Evolutionary conservation across 2,888 invertebrate species (phyloP).

Genomic region (Cyaniris semiargus): DNA sequence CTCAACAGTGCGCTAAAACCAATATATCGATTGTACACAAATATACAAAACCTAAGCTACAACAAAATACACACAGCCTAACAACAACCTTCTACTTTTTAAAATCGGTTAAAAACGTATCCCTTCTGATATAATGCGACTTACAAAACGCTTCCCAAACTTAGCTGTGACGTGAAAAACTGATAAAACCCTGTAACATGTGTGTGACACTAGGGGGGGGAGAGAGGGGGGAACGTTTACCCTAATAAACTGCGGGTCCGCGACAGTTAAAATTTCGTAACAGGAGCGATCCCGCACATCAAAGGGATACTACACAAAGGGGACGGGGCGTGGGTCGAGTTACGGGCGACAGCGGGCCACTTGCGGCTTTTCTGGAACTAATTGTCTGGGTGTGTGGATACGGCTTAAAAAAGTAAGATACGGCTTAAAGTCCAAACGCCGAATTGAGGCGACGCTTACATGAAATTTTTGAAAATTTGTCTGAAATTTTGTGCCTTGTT

Average conservation of each 20-base stretch:
- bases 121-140: neutral
- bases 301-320: conserved; percentile 41
- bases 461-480: no score
- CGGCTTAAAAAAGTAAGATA: neutral
- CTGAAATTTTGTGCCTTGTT: no score
- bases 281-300: conserved; percentile 39
- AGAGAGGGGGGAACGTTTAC: conserved; percentile 24
- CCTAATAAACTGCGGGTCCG: conserved; percentile 33
- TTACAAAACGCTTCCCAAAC: neutral
- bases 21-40: no score
- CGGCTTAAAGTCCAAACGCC: neutral
- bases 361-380: neutral
- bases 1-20: no score
- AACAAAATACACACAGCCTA: no score
- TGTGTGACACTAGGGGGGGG: conserved; percentile 11
- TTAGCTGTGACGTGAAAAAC: conserved; percentile 5
- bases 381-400: neutral
- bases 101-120: neutral
- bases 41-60: no score
- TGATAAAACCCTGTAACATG: conserved; percentile 24
- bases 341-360: neutral
- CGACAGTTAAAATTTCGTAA: conserved; percentile 38
- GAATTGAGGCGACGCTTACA: no score
- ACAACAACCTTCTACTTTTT: no score
- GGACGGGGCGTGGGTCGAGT: conserved; percentile 32